Evolutionary conservation across 2,797 vertebrate genomes (phyloP).

Genomic region (Octomys mimax): DNA sequence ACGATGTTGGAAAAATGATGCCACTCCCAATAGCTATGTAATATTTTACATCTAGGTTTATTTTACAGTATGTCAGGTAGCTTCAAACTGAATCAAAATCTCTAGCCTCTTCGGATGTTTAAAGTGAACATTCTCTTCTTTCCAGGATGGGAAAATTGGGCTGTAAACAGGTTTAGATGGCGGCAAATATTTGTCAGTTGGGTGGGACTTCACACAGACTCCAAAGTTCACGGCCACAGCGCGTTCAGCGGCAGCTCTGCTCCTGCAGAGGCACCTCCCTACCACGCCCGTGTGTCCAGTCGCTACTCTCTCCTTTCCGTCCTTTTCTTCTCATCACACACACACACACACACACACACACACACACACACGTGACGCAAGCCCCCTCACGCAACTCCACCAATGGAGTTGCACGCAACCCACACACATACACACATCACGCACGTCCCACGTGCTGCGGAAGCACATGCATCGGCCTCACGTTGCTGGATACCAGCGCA

Average conservation of each 20-base stretch:
- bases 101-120: not conserved
- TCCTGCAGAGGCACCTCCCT: not conserved
- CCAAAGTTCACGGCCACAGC: conserved; percentile 1
- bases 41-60: not conserved
- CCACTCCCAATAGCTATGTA: not conserved
- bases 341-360: not conserved
- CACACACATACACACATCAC: not conserved
- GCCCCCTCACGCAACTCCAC: not conserved
- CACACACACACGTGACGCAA: not conserved
- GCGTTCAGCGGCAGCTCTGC: not conserved
- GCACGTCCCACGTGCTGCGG: not conserved
- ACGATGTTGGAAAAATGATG: not conserved
- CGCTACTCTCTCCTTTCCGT: not conserved
- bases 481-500: too few species aligned
- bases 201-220: not conserved
- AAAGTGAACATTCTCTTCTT: not conserved
- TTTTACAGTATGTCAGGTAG: conserved; percentile 15
- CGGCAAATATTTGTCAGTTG: not conserved
- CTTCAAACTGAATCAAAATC: not conserved
- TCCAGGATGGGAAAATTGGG: conserved; percentile 46
- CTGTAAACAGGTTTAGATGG: not conserved
- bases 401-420: not conserved
- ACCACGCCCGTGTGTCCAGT: not conserved
- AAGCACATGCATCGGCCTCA: not conserved
- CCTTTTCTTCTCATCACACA: not conserved